These are phyloP conservation scores for Drosophila nigromelanica DNA, from an alignment of 1,140 invertebrate genomes.

Conservation along the genomic window DNA sequence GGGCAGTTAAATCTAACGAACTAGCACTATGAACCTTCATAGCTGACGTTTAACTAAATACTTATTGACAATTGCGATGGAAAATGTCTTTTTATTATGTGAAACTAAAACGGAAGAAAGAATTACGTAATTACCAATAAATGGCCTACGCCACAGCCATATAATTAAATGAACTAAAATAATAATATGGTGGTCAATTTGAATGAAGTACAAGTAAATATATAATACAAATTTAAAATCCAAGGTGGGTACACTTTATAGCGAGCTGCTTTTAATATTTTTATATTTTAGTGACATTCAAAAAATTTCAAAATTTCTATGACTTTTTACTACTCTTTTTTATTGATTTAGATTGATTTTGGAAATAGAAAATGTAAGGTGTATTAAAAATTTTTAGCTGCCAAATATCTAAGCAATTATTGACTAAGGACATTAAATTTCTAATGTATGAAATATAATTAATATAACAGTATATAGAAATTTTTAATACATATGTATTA, in stretches of 20 bases:
- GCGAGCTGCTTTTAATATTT: too few species aligned
- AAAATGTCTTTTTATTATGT: constrained; percentile 27
- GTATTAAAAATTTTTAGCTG: too few species aligned
- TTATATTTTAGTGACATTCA: too few species aligned
- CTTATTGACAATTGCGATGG: constrained; percentile 28
- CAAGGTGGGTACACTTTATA: too few species aligned
- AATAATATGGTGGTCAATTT: constrained; percentile 1
- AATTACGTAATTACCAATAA: constrained; percentile 47
- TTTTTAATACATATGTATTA: too few species aligned
- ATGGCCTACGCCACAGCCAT: not conserved
- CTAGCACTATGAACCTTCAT: constrained; percentile 57
- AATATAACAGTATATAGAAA: too few species aligned
- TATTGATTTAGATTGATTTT: too few species aligned
- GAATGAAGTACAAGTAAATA: not conserved
- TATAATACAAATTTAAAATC: not conserved
- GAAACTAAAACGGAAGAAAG: constrained; percentile 50
- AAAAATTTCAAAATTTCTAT: not conserved
- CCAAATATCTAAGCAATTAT: too few species aligned
- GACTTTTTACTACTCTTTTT: too few species aligned
- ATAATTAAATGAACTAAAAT: constrained; percentile 48
- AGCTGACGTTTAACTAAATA: constrained; percentile 30
- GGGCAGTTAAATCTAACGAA: not conserved
- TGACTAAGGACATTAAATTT: too few species aligned
- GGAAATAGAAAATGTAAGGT: too few species aligned
- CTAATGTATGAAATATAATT: too few species aligned